Evolutionary conservation across 2,113 vertebrate genomes (phyloP).

Genomic region (Cacatua alba): DNA sequence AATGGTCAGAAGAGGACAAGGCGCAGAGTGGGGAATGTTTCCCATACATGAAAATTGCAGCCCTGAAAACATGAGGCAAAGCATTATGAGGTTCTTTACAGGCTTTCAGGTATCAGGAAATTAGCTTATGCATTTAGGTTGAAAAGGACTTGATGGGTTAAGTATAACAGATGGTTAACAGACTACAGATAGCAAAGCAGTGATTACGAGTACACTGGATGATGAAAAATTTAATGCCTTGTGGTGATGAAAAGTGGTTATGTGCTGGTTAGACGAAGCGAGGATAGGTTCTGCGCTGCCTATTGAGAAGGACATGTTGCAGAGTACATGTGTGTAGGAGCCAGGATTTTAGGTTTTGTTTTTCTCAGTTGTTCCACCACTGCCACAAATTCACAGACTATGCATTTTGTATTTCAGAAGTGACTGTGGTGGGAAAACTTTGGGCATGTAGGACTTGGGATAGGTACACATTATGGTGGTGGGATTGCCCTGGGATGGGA

Average conservation of each 20-base stretch:
- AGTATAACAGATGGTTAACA: not conserved
- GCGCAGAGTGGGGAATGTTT: not conserved
- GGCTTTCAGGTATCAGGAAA: not conserved
- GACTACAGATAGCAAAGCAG: not conserved
- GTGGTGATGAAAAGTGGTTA: not conserved
- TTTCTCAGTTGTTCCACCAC: not conserved
- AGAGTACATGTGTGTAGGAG: not conserved
- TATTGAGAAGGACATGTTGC: not conserved
- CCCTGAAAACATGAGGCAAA: not conserved
- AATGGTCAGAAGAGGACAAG: not conserved
- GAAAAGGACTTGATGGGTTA: not conserved
- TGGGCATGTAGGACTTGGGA: not conserved
- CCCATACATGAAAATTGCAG: not conserved
- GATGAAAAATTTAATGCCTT: not conserved
- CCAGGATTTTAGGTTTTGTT: not conserved
- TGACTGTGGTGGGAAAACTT: not conserved
- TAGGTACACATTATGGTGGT: not conserved
- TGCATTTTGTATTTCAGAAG: not conserved
- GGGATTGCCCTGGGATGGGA: not conserved
- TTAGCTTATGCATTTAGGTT: not conserved
- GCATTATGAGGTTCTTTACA: not conserved
- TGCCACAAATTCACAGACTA: not conserved
- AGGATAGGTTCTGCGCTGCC: not conserved
- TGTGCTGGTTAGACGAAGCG: not conserved
- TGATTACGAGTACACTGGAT: not conserved